Percentiles rank a stretch among this genome's conserved stretches.
Evolutionary conservation across 1,140 invertebrate species (phyloP).

Genomic region (Saxidomus purpurata): DNA sequence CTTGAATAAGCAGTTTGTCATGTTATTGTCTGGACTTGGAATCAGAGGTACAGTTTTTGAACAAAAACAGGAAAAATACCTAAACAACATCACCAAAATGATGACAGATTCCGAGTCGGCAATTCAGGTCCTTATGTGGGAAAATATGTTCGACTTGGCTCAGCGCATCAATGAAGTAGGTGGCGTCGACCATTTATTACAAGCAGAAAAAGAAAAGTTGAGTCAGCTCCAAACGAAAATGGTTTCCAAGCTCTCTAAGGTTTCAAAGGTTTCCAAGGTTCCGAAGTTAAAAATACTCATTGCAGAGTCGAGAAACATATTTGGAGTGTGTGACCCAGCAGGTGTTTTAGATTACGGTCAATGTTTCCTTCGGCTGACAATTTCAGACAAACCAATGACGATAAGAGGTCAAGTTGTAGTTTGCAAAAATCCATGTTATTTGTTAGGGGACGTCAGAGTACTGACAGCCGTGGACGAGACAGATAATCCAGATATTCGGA

Average conservation of each 20-base stretch:
- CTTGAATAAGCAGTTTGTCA: slow-evolving; percentile 65
- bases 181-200: not conserved
- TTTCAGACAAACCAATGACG: slow-evolving; percentile 44
- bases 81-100: slow-evolving; percentile 26
- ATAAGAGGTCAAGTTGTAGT: slow-evolving; percentile 38
- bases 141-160: slow-evolving; percentile 33
- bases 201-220: not conserved
- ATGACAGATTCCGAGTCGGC: slow-evolving; percentile 5
- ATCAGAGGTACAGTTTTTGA: slow-evolving; percentile 39
- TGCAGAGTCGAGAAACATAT: slow-evolving; percentile 63
- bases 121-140: slow-evolving; percentile 48
- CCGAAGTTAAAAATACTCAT: slow-evolving; percentile 53
- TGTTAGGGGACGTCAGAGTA: slow-evolving; percentile 34
- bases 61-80: slow-evolving; percentile 18
- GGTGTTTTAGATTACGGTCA: slow-evolving; percentile 55
- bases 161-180: not conserved
- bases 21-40: slow-evolving; percentile 57
- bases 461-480: slow-evolving; percentile 3
- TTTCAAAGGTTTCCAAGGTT: no score
- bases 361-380: slow-evolving; percentile 59
- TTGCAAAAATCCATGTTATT: slow-evolving; percentile 53
- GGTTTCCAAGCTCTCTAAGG: slow-evolving; percentile 24
- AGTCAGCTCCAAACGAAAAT: slow-evolving; percentile 5
- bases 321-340: slow-evolving; percentile 62
- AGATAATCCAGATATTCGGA: slow-evolving; percentile 2